Evolutionary conservation across 2,888 invertebrate species (phyloP).

Genomic region (Troides aeacus): DNA sequence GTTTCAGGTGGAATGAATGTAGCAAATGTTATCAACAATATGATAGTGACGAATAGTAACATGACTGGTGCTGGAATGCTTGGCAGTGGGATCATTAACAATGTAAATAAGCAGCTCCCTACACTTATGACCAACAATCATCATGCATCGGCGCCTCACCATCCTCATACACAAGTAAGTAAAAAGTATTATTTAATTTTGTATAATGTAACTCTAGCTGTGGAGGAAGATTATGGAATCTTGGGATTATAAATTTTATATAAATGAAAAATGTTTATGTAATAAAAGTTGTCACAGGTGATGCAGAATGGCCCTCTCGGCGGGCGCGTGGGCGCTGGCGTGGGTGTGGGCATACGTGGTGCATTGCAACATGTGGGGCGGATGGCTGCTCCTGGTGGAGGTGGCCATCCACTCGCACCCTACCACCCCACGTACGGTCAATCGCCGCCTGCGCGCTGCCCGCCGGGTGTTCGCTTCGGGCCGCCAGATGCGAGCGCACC

Average conservation of each 20-base stretch:
- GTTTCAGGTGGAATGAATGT: slow-evolving; percentile 83
- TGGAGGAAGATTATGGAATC: neutral
- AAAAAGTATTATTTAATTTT: neutral
- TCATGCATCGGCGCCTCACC: slow-evolving; percentile 62
- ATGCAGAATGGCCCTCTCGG: slow-evolving; percentile 91
- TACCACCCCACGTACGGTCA: slow-evolving; percentile 80
- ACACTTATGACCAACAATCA: slow-evolving; percentile 83
- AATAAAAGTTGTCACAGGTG: slow-evolving; percentile 55
- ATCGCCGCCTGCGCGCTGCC: slow-evolving; percentile 57
- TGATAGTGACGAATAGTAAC: slow-evolving; percentile 90
- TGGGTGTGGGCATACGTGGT: slow-evolving; percentile 64
- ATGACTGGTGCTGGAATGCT: slow-evolving; percentile 86
- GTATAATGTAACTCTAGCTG: neutral
- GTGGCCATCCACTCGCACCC: slow-evolving; percentile 79
- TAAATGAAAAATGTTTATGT: neutral
- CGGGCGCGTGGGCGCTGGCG: slow-evolving; percentile 68
- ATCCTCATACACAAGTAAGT: slow-evolving; percentile 73
- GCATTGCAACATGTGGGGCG: slow-evolving; percentile 80
- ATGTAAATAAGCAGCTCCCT: slow-evolving; percentile 86
- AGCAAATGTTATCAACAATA: slow-evolving; percentile 81
- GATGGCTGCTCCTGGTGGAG: slow-evolving; percentile 68
- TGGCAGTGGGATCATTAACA: slow-evolving; percentile 88
- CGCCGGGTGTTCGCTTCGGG: slow-evolving; percentile 52
- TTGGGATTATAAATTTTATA: neutral
- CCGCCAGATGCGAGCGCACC: slow-evolving; percentile 77